Base-by-base conservation (phyloP, 2,888 invertebrate species). In the Ichneumon xanthorius region DNA sequence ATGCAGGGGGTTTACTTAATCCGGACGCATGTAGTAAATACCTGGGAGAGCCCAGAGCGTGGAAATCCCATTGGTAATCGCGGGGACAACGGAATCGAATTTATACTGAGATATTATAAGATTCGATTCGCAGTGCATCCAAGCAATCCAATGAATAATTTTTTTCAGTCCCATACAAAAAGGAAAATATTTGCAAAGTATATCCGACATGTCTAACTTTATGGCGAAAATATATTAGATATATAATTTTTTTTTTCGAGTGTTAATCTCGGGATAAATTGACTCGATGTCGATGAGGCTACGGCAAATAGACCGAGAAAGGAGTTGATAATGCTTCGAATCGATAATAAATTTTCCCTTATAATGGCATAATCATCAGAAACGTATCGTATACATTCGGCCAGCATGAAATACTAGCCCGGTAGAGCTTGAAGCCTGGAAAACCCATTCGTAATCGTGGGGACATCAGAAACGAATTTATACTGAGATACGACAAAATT, bases 11-110 rank as follows among this genome's bases (percentile, higher is more conserved):
- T 72, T 82, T 82, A 85, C 80, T 85, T 85, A 85, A 85, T 82
- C 85, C 72, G 85, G 79, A 85, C 71, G 67, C 77, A 82, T 85
- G 85, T 80, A 80, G 85, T 85, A 85, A 85, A 85, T 82, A 85
- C 82, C 82, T 85, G 82, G 71, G 85, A 85, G 85, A 85, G 82
- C 78, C 85, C 75, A 58, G 45, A 78, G 70, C 22, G 19, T 19
- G 65, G 75, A 50, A 72, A 76, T 78, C 85, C 85, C 80, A 80
- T 82, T 76, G 82, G 85, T 77, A 82, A 82, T 85, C 22, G 80
- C 40, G 45, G 33, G 71, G 61, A 45, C 80, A 82, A 63, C 67
- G 67, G 55, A 67, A 82, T 82, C 85, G 82, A 85, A 77, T 82
- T 76, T 58, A 58, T 78, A 82, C 53, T 58, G 37, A 26, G 75